These are phyloP conservation scores for Pongo pygmaeus DNA, from an alignment of 2,113 vertebrate genomes.

Conservation along the genomic window DNA sequence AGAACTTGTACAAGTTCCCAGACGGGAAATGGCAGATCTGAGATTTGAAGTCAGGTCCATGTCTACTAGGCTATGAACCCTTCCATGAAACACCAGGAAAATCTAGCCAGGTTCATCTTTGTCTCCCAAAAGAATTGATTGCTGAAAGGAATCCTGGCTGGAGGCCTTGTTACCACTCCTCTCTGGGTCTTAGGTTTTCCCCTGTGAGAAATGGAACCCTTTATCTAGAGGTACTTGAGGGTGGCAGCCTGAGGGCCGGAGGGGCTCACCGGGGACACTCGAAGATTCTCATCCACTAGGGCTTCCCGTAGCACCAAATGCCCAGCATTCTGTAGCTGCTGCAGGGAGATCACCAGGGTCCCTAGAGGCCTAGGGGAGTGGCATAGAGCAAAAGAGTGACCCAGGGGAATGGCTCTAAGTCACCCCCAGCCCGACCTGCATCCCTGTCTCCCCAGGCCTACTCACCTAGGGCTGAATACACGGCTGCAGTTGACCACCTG, in stretches of 20 bases:
- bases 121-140: not conserved
- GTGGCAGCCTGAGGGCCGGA: not conserved
- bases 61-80: not conserved
- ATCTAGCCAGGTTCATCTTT: not conserved
- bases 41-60: slow-evolving; percentile 21
- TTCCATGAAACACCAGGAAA: slow-evolving; percentile 6
- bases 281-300: slow-evolving; percentile 89
- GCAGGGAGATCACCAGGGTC: slow-evolving; percentile 91
- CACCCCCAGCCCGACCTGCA: not conserved
- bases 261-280: slow-evolving; percentile 87
- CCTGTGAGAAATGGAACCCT: not conserved
- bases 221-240: not conserved
- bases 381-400: not conserved
- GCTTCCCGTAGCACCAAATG: slow-evolving; percentile 89
- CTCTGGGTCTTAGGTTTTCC: not conserved
- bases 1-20: not conserved
- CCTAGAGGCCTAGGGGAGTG: slow-evolving; percentile 87
- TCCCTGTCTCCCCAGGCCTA: not conserved
- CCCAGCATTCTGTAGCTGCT: slow-evolving; percentile 89
- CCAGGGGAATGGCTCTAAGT: not conserved
- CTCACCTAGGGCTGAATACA: slow-evolving; percentile 93
- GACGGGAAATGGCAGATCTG: not conserved
- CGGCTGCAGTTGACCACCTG: slow-evolving; percentile 93
- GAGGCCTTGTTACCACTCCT: not conserved
- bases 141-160: not conserved